A percentile compares a stretch with the other conserved stretches of the same genome.
Conservation (phyloP, 2,888 invertebrate genomes). For the Eupeodes latifasciatus region DNA sequence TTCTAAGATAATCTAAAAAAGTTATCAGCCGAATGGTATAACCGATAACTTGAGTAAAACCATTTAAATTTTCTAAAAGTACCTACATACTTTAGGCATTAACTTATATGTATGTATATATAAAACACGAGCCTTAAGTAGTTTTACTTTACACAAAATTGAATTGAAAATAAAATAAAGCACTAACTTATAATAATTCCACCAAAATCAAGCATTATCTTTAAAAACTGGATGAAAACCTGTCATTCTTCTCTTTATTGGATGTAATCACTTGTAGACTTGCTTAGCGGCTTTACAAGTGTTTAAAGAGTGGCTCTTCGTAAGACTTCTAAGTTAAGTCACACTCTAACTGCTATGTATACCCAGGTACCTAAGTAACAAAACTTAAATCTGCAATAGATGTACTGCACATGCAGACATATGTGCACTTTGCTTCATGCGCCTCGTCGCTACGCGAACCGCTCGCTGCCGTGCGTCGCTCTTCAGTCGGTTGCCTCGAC, state of each 20-base stretch:
- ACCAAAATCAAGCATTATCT: constrained; percentile 68
- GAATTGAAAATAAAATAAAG: constrained; percentile 10
- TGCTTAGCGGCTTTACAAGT: constrained; percentile 72
- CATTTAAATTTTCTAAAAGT: no score
- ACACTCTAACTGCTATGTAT: not conserved
- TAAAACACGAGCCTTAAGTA: no score
- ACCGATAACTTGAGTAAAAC: no score
- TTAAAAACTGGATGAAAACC: constrained; percentile 74
- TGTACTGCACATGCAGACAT: not conserved
- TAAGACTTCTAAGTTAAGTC: constrained; percentile 11
- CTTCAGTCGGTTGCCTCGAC: not conserved
- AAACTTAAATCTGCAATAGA: constrained; percentile 13
- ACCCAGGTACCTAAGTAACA: not conserved
- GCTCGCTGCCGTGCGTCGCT: no score
- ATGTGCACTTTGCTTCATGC: not conserved
- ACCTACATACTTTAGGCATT: no score
- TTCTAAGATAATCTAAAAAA: no score
- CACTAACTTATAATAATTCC: constrained; percentile 70
- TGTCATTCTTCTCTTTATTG: constrained; percentile 74
- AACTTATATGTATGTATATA: no score
- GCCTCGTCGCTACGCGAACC: not conserved
- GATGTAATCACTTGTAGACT: constrained; percentile 74
- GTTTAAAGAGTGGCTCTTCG: constrained; percentile 38
- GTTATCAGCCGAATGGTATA: no score
- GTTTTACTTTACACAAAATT: constrained; percentile 35